Conservation (phyloP, 2,888 invertebrate species). For the Chouioia cunea region DNA sequence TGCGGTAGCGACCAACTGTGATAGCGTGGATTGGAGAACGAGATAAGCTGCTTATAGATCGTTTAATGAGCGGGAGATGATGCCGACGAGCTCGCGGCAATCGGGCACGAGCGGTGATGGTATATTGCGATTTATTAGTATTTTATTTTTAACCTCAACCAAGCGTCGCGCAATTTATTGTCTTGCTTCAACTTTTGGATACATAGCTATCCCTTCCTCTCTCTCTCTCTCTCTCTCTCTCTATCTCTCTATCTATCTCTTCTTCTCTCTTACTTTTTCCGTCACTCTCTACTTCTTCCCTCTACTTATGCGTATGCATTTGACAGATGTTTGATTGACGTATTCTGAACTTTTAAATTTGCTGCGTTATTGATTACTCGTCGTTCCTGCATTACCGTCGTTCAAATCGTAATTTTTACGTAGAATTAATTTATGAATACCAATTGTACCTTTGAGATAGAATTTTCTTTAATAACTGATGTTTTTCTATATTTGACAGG, state of each 20-base stretch:
- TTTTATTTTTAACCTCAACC: constrained; percentile 41
- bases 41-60: constrained; percentile 47
- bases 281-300: constrained; percentile 21
- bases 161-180: neutral
- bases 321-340: constrained; percentile 30
- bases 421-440: neutral
- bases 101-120: constrained; percentile 63
- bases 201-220: neutral
- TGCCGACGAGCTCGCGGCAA: constrained; percentile 62
- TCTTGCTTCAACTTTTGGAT: neutral
- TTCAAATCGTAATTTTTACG: neutral
- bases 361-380: neutral
- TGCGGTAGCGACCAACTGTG: no score
- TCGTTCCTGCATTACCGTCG: neutral
- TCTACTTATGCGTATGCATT: constrained; percentile 3
- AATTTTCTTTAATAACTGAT: neutral
- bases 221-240: neutral
- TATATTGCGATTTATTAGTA: constrained; percentile 51
- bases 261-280: neutral
- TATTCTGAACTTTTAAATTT: neutral
- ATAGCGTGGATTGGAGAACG: constrained; percentile 42
- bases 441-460: neutral
- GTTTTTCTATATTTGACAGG: constrained; percentile 51
- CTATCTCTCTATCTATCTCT: constrained; percentile 29
- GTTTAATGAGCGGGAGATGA: constrained; percentile 61